Conservation (phyloP, 2,888 invertebrate genomes). For the Micropterix aruncella region DNA sequence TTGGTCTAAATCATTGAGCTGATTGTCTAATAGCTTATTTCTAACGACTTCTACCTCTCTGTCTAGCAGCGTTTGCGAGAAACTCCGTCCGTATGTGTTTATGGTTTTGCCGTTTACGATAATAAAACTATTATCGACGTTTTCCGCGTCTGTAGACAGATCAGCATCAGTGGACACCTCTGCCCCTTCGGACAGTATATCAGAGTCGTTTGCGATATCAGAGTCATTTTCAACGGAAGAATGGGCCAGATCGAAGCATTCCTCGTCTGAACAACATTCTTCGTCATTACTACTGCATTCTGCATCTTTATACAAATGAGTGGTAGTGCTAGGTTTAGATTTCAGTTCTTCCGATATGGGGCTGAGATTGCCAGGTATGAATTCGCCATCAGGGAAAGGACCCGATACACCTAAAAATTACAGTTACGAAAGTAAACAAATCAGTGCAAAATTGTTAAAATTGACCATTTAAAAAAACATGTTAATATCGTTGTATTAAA, state of each 20-base stretch:
- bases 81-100: conserved; percentile 9
- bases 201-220: conserved; percentile 7
- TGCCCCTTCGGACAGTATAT: conserved; percentile 8
- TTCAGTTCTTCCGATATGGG: background rate
- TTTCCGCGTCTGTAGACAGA: conserved; percentile 8
- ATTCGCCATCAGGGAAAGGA: background rate
- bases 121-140: conserved; percentile 11
- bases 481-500: too few species aligned
- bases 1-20: conserved; percentile 7
- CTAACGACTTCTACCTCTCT: conserved; percentile 9
- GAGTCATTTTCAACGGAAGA: conserved; percentile 13
- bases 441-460: too few species aligned
- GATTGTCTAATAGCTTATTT: conserved; percentile 9
- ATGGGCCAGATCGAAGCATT: conserved; percentile 11
- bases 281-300: conserved; percentile 13
- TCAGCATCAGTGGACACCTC: conserved; percentile 10
- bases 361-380: background rate
- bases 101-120: conserved; percentile 10
- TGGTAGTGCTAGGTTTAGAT: background rate
- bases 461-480: too few species aligned
- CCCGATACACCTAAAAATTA: background rate
- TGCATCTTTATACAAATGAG: conserved; percentile 5
- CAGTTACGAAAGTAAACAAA: too few species aligned
- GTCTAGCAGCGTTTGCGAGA: conserved; percentile 1
- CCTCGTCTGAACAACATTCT: conserved; percentile 8